A percentile compares a stretch with the other conserved stretches of the same genome.
phyloP scores from a whole-genome alignment of 2,797 vertebrate genomes.

The Odontamblyopus lacepedii region DNA sequence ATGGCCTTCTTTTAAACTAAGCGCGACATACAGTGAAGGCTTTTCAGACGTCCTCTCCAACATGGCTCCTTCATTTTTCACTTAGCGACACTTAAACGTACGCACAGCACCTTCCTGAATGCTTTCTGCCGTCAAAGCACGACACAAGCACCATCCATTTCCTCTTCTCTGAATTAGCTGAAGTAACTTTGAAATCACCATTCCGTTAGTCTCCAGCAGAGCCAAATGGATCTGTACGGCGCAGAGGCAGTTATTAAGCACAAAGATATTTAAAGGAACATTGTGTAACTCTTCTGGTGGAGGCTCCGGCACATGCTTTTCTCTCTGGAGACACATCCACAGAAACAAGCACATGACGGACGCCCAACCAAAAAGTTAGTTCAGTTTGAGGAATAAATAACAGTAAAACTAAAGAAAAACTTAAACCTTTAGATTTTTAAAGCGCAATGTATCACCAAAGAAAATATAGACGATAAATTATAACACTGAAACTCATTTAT shows the following conservation, averaged over 20 bases:
- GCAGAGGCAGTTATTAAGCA: neutral
- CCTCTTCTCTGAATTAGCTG: conserved; percentile 33
- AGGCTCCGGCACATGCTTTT: no score
- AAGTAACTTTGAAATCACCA: conserved; percentile 30
- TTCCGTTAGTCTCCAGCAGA: conserved; percentile 19
- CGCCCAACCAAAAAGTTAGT: no score
- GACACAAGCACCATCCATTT: conserved; percentile 30
- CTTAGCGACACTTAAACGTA: conserved; percentile 27
- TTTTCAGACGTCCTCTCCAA: conserved; percentile 36
- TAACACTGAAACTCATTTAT: no score
- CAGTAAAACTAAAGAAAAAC: no score
- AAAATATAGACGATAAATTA: no score
- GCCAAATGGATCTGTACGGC: neutral
- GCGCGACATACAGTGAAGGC: conserved; percentile 31
- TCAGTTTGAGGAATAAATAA: no score
- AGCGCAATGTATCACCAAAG: no score
- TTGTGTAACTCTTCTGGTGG: no score
- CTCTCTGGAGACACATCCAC: no score
- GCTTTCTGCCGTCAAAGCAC: conserved; percentile 35
- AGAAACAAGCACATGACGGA: no score
- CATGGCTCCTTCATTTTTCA: conserved; percentile 38
- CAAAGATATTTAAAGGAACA: neutral
- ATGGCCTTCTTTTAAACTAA: conserved; percentile 30
- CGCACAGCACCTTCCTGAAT: conserved; percentile 33
- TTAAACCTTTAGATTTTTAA: no score